Evolutionary conservation across 2,113 vertebrate genomes (phyloP), one percentile per base, ranked within the genome.

Genomic region (Todiramphus chloris): DNA sequence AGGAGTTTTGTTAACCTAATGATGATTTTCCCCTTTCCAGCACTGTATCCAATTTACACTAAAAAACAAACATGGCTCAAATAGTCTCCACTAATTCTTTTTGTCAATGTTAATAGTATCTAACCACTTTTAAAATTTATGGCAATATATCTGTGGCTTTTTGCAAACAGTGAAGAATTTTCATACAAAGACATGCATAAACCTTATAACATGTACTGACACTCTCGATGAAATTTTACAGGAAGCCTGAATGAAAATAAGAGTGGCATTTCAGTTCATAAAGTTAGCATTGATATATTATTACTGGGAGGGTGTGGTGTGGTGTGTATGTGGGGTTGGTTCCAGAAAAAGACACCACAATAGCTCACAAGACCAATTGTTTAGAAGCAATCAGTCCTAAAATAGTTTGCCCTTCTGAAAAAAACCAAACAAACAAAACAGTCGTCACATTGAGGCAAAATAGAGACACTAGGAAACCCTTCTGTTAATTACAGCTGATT

Each of bases 371-470:
- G 56, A 74, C 23, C n/a, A 50, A n/a, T 60, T 78, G 76, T 39
- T 77, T 78, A 72, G 43, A 70, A 76, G 43, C 27, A 86, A 53
- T 51, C 43, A 51, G 23, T 76, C 39, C 46, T 16, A 59, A 82
- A 90, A 78, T 3, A 87, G 28, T 75, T 82, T 62, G 35, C 56
- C 18, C 63, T 73, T 33, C 25, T 58, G 89, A 70, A 73, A 77
- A 51, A 9, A 41, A 41, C 10, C 41, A 41, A 2, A 0, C 5
- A 79, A 82, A 66, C 27, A 0, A 68, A n/a, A 39, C 79, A 85
- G 55, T 62, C 59, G 68, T 76, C 62, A 72, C 72, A 19, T 48
- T 83, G 74, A 96, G 41, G 44, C 27, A 95, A 96, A 89, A 66
- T 48, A 3, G 28, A 69, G 53, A 79, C 35, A 53, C 33, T 30